Percentiles rank a stretch among this genome's conserved stretches.
Conservation (phyloP, 2,797 vertebrate genomes). For the Enteromius viviparus region DNA sequence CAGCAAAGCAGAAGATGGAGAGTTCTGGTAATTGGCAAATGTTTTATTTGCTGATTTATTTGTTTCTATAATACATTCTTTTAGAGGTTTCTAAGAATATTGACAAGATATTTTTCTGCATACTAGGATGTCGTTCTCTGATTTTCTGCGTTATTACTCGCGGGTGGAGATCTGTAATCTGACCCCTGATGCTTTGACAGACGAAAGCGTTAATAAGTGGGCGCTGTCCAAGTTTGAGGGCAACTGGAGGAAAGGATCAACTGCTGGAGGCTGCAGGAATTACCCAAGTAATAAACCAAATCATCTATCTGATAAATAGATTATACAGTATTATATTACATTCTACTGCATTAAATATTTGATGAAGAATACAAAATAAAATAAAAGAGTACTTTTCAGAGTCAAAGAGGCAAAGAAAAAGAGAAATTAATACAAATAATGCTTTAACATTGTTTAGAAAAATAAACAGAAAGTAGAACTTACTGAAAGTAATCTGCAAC, state of each 20-base stretch:
- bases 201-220: slow-evolving; percentile 81
- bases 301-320: not conserved
- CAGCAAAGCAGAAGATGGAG: slow-evolving; percentile 82
- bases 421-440: not conserved
- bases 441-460: not conserved
- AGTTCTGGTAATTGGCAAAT: slow-evolving; percentile 81
- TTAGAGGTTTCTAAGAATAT: not conserved
- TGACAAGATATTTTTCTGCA: not conserved
- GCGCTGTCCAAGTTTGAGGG: slow-evolving; percentile 82
- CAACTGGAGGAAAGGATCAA: slow-evolving; percentile 86
- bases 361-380: not conserved
- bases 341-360: not conserved
- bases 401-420: not conserved
- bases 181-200: slow-evolving; percentile 82
- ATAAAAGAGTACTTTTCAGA: not conserved
- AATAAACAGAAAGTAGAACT: not conserved
- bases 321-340: not conserved
- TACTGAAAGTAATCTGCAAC: not conserved
- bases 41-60: not conserved
- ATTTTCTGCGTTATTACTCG: slow-evolving; percentile 85
- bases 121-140: slow-evolving; percentile 84
- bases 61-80: not conserved
- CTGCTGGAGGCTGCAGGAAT: slow-evolving; percentile 87
- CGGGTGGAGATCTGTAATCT: slow-evolving; percentile 90
- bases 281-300: slow-evolving; percentile 74